These are phyloP conservation scores for Tenthredo notha DNA, from an alignment of 2,888 invertebrate species.

Conservation along the genomic window DNA sequence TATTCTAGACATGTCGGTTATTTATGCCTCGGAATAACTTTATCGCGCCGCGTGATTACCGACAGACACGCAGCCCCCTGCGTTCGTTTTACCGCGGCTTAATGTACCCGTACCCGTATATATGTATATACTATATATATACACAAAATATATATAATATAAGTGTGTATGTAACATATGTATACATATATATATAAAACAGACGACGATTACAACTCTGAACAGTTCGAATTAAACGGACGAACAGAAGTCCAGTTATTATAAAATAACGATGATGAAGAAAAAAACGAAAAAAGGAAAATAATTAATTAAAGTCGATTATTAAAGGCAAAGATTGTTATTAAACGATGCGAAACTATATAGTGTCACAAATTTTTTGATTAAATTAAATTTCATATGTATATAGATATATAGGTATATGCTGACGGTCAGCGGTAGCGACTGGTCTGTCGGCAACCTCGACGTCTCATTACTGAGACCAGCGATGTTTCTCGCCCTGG, in stretches of 20 bases:
- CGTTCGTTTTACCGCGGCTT: slow-evolving; percentile 51
- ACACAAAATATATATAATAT: no score
- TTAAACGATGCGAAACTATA: not conserved
- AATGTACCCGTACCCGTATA: slow-evolving; percentile 53
- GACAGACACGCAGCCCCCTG: slow-evolving; percentile 75
- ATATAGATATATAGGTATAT: no score
- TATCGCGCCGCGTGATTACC: slow-evolving; percentile 77
- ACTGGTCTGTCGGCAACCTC: not conserved
- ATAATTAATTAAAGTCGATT: not conserved
- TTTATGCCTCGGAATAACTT: slow-evolving; percentile 77
- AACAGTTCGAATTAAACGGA: not conserved
- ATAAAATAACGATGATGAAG: not conserved
- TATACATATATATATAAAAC: no score
- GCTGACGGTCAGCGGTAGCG: not conserved
- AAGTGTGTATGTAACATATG: not conserved
- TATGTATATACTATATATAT: no score
- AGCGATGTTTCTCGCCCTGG: slow-evolving; percentile 46
- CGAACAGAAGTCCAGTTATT: not conserved
- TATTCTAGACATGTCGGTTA: slow-evolving; percentile 77
- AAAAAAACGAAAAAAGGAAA: no score
- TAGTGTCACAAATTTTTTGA: not conserved
- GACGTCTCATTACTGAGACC: slow-evolving; percentile 38
- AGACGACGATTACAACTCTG: no score
- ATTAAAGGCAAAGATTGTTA: not conserved
- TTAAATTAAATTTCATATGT: no score